Conservation (phyloP, 2,113 vertebrate genomes). For the Dasyurus viverrinus region DNA sequence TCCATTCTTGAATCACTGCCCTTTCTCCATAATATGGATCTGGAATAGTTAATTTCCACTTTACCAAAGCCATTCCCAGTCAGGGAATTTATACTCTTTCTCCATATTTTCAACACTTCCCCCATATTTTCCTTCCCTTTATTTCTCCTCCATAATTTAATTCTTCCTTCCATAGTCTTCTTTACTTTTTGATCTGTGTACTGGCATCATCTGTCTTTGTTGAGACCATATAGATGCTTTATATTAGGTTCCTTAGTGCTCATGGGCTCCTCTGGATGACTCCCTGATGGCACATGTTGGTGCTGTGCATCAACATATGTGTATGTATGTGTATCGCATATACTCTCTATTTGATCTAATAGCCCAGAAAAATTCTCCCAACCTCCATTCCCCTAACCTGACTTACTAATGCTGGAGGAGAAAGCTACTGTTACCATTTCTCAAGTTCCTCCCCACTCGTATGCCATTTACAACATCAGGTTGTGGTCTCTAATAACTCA, state of each 20-base stretch:
- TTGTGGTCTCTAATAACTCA: conserved; percentile 51
- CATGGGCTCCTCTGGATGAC: background rate
- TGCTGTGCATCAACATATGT: background rate
- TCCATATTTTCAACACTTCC: no score
- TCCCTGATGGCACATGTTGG: fast-evolving
- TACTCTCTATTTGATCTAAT: background rate
- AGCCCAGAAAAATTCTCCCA: background rate
- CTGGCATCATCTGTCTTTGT: background rate
- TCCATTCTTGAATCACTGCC: background rate
- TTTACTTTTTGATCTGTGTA: background rate
- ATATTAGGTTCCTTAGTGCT: fast-evolving
- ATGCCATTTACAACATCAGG: background rate
- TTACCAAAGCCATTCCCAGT: background rate
- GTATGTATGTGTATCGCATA: background rate
- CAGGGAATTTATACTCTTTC: background rate
- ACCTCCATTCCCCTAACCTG: background rate
- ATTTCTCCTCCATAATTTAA: background rate
- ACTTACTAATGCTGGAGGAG: background rate
- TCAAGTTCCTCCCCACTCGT: conserved; percentile 34
- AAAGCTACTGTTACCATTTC: conserved; percentile 18
- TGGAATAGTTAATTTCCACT: background rate
- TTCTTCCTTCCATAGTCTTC: background rate
- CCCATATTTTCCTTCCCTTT: background rate
- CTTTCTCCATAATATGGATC: background rate
- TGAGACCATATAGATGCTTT: background rate